phyloP scores from a whole-genome alignment of 2,888 invertebrate genomes.

The Steinernema hermaphroditum region DNA sequence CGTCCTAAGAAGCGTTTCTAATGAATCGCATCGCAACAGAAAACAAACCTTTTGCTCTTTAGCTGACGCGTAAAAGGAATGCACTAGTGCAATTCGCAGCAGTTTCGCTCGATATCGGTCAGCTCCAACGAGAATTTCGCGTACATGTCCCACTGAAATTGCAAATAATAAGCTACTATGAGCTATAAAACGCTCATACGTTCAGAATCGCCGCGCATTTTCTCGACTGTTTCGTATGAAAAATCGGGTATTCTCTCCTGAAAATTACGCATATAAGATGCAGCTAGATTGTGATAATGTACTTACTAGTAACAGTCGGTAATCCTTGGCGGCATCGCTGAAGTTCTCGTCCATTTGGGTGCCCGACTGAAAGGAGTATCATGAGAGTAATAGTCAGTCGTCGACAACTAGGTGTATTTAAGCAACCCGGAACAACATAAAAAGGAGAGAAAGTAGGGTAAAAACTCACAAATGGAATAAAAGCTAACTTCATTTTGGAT shows the following conservation, averaged over 20 bases:
- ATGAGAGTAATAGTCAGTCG: too few relatives aligned
- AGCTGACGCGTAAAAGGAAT: background rate
- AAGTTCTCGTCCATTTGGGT: background rate
- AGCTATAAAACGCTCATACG: background rate
- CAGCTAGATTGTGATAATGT: background rate
- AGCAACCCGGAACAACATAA: too few relatives aligned
- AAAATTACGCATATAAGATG: background rate
- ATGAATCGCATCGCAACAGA: background rate
- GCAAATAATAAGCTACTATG: background rate
- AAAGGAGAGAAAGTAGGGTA: too few relatives aligned
- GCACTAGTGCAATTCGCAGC: background rate
- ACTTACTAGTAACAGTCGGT: background rate
- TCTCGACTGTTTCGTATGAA: background rate
- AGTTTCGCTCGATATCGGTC: constrained; percentile 18
- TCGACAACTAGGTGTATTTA: too few relatives aligned
- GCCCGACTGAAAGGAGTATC: too few relatives aligned
- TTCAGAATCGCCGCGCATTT: background rate
- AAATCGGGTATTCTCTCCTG: background rate
- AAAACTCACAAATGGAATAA: too few relatives aligned
- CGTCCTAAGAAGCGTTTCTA: background rate
- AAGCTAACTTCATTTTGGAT: too few relatives aligned
- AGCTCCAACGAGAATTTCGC: background rate
- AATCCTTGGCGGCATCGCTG: background rate
- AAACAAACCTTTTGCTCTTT: background rate
- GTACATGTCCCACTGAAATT: constrained; percentile 1